A percentile compares a stretch with the other conserved stretches of the same genome.
Conservation (phyloP, 2,888 invertebrate genomes). For the Lepetodrilus schrolli region DNA sequence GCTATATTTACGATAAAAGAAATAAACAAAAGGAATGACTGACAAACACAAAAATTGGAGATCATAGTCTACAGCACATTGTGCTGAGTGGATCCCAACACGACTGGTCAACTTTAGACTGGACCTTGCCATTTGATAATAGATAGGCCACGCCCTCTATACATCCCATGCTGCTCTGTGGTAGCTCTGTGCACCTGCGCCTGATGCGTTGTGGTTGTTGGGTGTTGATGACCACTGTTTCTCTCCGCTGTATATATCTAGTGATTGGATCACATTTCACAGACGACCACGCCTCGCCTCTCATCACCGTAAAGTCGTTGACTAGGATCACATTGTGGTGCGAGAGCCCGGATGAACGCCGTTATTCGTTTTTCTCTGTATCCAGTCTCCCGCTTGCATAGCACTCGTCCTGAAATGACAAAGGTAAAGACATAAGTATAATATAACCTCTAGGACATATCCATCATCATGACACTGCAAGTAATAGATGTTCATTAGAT, state of each 20-base stretch:
- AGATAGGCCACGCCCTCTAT: too few relatives aligned
- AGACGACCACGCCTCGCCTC: neutral
- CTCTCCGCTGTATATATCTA: neutral
- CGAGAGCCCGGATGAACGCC: neutral
- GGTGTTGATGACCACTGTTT: conserved; percentile 7
- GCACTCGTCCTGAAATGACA: conserved; percentile 18
- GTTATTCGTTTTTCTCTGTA: conserved; percentile 5
- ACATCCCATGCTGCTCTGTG: too few relatives aligned
- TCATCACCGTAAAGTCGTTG: too few relatives aligned
- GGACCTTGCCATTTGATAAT: too few relatives aligned
- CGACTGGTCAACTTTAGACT: too few relatives aligned
- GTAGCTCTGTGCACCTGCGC: too few relatives aligned
- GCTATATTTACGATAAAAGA: neutral
- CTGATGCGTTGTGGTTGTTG: too few relatives aligned
- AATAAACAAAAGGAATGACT: conserved; percentile 2
- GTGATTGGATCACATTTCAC: conserved; percentile 26
- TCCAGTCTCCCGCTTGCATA: conserved; percentile 15
- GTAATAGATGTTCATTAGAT: too few relatives aligned
- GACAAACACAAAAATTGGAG: conserved; percentile 18
- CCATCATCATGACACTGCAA: too few relatives aligned
- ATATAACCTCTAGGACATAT: too few relatives aligned
- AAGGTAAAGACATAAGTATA: conserved; percentile 2
- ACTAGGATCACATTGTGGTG: conserved; percentile 20
- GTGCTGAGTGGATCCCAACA: too few relatives aligned
- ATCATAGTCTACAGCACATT: conserved; percentile 4